Evolutionary conservation across 64 coral and sea anemone genomes (phyloP).

Genomic region (Cladopsammia gracilis): DNA sequence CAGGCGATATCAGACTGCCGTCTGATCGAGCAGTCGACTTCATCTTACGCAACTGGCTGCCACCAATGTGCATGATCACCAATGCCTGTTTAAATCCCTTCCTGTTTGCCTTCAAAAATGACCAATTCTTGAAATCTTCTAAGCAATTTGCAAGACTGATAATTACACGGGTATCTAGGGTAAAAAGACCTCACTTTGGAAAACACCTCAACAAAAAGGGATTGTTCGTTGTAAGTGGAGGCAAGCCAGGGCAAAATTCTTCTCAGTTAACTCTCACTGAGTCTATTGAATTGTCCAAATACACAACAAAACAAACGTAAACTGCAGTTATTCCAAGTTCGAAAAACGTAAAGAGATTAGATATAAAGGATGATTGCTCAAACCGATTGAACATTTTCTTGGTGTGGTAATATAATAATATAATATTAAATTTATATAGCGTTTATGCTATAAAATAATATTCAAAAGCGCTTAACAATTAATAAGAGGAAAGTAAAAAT

Average conservation of each 20-base stretch:
- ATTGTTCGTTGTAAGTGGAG: background rate
- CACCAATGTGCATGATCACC: constrained; percentile 38
- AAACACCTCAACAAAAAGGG: background rate
- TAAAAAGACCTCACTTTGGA: background rate
- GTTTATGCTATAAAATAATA: too few relatives aligned
- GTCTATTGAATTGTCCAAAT: background rate
- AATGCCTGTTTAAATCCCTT: constrained; percentile 62
- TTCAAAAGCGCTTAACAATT: too few relatives aligned
- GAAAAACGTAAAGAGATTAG: constrained; percentile 22
- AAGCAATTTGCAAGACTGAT: background rate
- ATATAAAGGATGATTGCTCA: background rate
- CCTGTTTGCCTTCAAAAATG: constrained; percentile 56
- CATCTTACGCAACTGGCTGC: constrained; percentile 10
- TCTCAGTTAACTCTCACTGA: constrained; percentile 9
- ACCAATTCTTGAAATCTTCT: constrained; percentile 17
- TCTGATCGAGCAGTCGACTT: background rate
- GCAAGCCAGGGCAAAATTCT: background rate
- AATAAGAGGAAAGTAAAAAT: too few relatives aligned
- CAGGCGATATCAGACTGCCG: background rate
- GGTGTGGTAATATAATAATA: too few relatives aligned
- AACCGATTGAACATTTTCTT: background rate
- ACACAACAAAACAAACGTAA: too few relatives aligned
- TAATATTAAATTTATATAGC: too few relatives aligned
- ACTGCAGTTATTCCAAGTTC: too few relatives aligned
- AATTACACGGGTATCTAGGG: background rate